Percentiles rank a stretch among this genome's conserved stretches.
These are phyloP conservation scores for Drosophila nigromelanica DNA, from an alignment of 1,140 invertebrate species.

Conservation along the genomic window DNA sequence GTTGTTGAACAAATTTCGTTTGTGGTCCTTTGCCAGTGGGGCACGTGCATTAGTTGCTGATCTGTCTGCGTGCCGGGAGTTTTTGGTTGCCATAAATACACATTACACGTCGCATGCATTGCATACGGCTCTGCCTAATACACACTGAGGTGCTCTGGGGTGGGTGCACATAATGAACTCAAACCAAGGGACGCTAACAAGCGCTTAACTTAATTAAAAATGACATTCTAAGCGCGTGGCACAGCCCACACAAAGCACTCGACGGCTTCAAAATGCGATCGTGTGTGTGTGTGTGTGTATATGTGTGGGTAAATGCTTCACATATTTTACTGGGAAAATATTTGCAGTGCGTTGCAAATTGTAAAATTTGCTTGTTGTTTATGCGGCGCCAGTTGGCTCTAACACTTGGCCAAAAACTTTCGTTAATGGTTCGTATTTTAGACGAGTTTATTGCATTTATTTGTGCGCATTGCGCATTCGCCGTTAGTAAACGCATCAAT, in stretches of 20 bases:
- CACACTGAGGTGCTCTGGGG: slow-evolving; percentile 1
- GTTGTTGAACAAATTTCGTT: slow-evolving; percentile 11
- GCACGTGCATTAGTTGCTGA: slow-evolving; percentile 72
- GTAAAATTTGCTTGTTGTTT: slow-evolving; percentile 54
- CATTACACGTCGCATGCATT: slow-evolving; percentile 51
- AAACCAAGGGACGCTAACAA: slow-evolving; percentile 59
- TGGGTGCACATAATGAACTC: slow-evolving; percentile 61
- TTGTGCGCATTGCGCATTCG: slow-evolving; percentile 28
- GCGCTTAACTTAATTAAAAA: slow-evolving; percentile 81
- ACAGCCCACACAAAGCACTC: slow-evolving; percentile 19
- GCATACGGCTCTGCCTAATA: slow-evolving; percentile 28
- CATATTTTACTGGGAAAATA: slow-evolving; percentile 73
- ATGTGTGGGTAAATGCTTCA: slow-evolving; percentile 28
- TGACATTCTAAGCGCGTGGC: slow-evolving; percentile 61
- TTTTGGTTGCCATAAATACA: slow-evolving; percentile 58
- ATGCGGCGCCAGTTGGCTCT: slow-evolving; percentile 46
- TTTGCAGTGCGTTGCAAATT: slow-evolving; percentile 59
- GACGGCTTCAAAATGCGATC: slow-evolving; percentile 1
- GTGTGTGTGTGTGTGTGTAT: neutral
- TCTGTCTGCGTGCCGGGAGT: slow-evolving; percentile 58
- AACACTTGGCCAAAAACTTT: slow-evolving; percentile 14
- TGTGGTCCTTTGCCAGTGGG: slow-evolving; percentile 7
- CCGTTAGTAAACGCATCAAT: slow-evolving; percentile 20
- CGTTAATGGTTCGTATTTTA: slow-evolving; percentile 21
- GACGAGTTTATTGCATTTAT: slow-evolving; percentile 32